A percentile compares a stretch with the other conserved stretches of the same genome.
Conservation (phyloP, 2,113 vertebrate species). For the Rhadina sibilatrix region DNA sequence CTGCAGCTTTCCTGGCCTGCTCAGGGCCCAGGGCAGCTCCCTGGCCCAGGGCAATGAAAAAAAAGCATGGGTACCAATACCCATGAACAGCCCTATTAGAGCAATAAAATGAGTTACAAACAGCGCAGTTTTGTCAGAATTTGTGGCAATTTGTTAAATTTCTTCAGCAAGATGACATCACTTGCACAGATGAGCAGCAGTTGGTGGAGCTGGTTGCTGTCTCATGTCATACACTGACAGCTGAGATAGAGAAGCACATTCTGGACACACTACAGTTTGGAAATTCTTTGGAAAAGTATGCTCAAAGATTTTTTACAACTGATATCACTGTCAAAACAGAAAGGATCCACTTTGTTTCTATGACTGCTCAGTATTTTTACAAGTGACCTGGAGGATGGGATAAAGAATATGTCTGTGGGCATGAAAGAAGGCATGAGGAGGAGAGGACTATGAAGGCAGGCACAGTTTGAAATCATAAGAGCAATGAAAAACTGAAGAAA, state of each 20-base stretch:
- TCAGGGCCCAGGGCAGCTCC: not conserved
- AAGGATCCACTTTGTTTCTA: not conserved
- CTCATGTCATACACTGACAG: not conserved
- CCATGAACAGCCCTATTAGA: not conserved
- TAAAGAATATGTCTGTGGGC: not conserved
- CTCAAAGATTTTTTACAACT: not conserved
- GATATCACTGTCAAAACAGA: not conserved
- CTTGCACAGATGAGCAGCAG: not conserved
- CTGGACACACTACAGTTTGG: not conserved
- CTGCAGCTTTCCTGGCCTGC: not conserved
- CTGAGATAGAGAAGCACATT: not conserved
- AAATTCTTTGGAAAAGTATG: not conserved
- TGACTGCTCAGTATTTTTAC: not conserved
- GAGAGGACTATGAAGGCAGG: not conserved
- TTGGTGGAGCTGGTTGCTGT: fast-evolving
- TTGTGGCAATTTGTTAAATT: not conserved
- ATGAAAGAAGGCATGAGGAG: not conserved
- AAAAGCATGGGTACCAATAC: not conserved
- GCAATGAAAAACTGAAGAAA: not conserved
- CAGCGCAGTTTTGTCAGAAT: not conserved
- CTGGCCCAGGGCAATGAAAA: not conserved
- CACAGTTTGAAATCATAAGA: not conserved
- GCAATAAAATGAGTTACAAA: not conserved
- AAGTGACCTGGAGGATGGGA: not conserved
- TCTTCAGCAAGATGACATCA: not conserved